Percentiles rank a stretch among this genome's conserved stretches.
phyloP scores from a whole-genome alignment of 2,797 vertebrate species.

The Oryzias sinensis region DNA sequence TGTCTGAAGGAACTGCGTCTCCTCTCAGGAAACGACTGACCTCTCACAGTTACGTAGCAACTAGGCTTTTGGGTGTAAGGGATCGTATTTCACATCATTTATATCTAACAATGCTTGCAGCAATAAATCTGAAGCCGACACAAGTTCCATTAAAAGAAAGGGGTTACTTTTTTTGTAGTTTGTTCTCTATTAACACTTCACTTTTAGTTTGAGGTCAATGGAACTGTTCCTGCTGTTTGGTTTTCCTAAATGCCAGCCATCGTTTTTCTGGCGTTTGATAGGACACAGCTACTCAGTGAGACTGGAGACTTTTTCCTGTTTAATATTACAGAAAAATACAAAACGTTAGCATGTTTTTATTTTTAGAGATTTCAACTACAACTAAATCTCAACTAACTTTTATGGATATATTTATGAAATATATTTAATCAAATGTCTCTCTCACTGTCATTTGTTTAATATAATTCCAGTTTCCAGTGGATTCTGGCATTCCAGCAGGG shows the following conservation, averaged over 20 bases:
- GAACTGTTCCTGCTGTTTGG: slow-evolving; percentile 62
- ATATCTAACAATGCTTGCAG: slow-evolving; percentile 53
- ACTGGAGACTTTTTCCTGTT: slow-evolving; percentile 28
- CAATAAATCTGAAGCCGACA: slow-evolving; percentile 48
- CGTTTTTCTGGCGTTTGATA: slow-evolving; percentile 55
- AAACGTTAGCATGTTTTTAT: too few species aligned
- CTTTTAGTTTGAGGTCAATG: slow-evolving; percentile 56
- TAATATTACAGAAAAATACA: too few species aligned
- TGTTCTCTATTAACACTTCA: slow-evolving; percentile 15
- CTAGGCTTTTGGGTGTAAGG: slow-evolving; percentile 60
- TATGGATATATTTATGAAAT: too few species aligned
- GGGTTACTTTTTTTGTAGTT: slow-evolving; percentile 28
- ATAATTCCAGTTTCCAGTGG: too few species aligned
- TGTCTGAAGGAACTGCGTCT: slow-evolving; percentile 63
- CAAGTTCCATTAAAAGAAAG: slow-evolving; percentile 42
- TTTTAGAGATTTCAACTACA: too few species aligned
- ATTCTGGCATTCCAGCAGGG: too few species aligned
- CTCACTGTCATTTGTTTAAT: too few species aligned
- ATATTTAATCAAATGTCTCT: too few species aligned
- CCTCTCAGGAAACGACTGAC: slow-evolving; percentile 67
- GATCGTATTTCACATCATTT: slow-evolving; percentile 69
- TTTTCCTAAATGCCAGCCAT: slow-evolving; percentile 43
- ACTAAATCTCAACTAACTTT: too few species aligned
- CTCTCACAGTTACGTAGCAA: slow-evolving; percentile 75
- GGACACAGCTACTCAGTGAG: slow-evolving; percentile 26